Conservation (phyloP, 2,113 vertebrate genomes). For the Peromyscus maniculatus region DNA sequence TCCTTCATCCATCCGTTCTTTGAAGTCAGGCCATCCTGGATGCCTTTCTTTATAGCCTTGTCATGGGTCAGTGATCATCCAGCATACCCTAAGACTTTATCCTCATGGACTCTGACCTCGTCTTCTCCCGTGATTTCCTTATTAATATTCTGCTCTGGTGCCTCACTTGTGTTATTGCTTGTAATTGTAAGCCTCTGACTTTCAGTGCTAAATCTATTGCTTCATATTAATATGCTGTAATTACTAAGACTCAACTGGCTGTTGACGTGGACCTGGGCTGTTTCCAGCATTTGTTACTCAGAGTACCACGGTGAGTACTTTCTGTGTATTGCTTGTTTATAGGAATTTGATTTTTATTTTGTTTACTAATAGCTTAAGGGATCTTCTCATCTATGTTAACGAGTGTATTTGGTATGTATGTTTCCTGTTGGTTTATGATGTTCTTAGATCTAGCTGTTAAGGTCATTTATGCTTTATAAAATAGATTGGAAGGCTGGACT, state of each 20-base stretch:
- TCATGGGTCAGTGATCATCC: neutral
- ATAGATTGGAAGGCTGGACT: neutral
- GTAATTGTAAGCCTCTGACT: neutral
- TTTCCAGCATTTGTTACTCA: conserved; percentile 2
- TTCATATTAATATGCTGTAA: neutral
- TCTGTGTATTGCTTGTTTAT: neutral
- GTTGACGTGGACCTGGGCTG: neutral
- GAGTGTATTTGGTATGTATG: neutral
- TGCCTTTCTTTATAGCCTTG: neutral
- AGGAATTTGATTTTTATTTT: conserved; percentile 22
- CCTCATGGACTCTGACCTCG: neutral
- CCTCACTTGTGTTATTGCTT: neutral
- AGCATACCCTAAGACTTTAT: conserved; percentile 20
- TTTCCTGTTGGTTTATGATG: conserved; percentile 14
- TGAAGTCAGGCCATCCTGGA: neutral
- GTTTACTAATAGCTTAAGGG: conserved; percentile 2
- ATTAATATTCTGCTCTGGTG: neutral
- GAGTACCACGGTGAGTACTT: neutral
- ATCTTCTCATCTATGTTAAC: neutral
- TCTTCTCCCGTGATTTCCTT: neutral
- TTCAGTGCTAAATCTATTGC: neutral
- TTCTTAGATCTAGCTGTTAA: conserved; percentile 5
- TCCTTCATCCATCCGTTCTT: neutral
- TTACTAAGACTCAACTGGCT: neutral
- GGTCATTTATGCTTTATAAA: neutral